Evolutionary conservation across 2,888 invertebrate genomes (phyloP).

Genomic region (Epistrophella euchroma): DNA sequence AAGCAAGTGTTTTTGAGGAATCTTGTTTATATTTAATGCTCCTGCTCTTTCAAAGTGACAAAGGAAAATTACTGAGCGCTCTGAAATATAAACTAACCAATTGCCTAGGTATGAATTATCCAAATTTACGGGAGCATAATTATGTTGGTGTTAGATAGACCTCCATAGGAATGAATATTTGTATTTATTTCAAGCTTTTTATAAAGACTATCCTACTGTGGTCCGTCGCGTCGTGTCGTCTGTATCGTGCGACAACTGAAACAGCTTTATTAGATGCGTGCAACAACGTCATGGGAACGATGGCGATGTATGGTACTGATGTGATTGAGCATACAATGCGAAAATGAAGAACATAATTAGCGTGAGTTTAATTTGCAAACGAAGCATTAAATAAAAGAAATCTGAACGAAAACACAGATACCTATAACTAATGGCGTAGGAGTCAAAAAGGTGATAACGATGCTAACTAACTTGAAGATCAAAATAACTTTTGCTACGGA

Average conservation of each 20-base stretch:
- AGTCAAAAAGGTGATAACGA: conserved; percentile 12
- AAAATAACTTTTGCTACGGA: neutral
- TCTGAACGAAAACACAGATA: neutral
- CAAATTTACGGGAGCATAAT: too few species aligned
- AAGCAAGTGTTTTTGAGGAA: too few species aligned
- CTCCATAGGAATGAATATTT: too few species aligned
- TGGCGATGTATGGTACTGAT: too few species aligned
- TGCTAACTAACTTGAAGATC: conserved; percentile 11
- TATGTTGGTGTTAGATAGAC: too few species aligned
- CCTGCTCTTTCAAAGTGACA: too few species aligned
- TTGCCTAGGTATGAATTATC: too few species aligned
- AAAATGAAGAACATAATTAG: conserved; percentile 1
- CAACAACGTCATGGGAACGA: conserved; percentile 20
- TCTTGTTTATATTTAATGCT: too few species aligned
- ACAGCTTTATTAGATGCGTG: conserved; percentile 1
- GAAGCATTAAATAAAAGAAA: conserved; percentile 19
- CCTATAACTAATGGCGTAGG: neutral
- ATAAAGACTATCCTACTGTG: neutral
- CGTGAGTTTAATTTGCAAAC: conserved; percentile 23
- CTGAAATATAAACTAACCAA: too few species aligned
- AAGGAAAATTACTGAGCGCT: too few species aligned
- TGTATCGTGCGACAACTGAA: neutral
- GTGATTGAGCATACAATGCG: conserved; percentile 9
- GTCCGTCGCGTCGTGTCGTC: neutral
- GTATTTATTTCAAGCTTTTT: neutral